Evolutionary conservation across 2,797 vertebrate genomes (phyloP), one percentile per base, ranked within the genome.

Genomic region (Danio choprae): DNA sequence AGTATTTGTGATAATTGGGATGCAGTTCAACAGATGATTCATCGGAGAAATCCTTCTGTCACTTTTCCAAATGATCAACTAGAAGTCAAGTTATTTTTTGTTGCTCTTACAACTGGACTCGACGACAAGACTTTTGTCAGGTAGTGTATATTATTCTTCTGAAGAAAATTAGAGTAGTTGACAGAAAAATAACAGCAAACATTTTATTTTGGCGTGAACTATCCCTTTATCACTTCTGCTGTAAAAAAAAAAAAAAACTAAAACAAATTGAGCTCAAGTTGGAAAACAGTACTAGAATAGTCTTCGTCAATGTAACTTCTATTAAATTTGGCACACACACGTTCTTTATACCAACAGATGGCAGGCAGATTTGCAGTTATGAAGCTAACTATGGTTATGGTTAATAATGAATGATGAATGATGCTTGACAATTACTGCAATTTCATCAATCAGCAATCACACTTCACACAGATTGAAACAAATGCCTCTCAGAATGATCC

Each of bases 321-420:
- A 46, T 46, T 48, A 22, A 11, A 46, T 74, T 74, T 74, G 71
- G 71, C 71, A 74, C 71, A 29, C 4, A 48, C 43, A 46, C 22
- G 20, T 59, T 59, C 20, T 38, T 73, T 29, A 58, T 22, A 10
- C 18, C 18, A 46, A 73, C 41, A n/a, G 55, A 59, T 44, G 50
- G 51, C 69, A 56, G 71, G 71, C 41, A 59, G 55, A n/a, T 46
- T 60, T 74, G 56, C 46, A 46, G 43, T 56, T 55, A 41, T 55
- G 69, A 72, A 43, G 40, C 8, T 59, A 58, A 18, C n/a, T 13
- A 51, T 48, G 51, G 60, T 51, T 51, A 75, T 13, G 51, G 36
- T 64, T 53, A 51, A 29, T 29, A 29, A 53, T 64, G 12, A 64
- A 53, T 16, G 1, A 53, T 64, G 12, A 64, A 53, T 16, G 1